Evolutionary conservation across 1,140 invertebrate species (phyloP), one percentile per base, ranked within the genome.

Genomic region (Branchinecta lynchi): DNA sequence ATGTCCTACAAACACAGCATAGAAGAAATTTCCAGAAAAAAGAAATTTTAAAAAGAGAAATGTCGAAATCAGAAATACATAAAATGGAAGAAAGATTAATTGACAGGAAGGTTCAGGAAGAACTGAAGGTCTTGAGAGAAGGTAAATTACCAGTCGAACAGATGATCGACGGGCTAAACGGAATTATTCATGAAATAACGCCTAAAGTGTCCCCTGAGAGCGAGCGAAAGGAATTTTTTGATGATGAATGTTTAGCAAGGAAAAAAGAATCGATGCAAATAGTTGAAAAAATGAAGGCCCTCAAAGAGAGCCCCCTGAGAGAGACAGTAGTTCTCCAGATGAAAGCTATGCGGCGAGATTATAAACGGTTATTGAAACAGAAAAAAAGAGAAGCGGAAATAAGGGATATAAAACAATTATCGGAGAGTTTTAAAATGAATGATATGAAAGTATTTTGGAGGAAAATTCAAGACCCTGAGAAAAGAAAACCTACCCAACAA

Each of bases 171-270:
- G 51, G 51, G 51, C 51, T 60, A 60, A 60, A 60, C 17, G 51
- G 51, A 60, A 60, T 60, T 60, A 60, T 60, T 60, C 51, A 60
- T 60, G 51, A 60, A 60, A 60, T 60, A 60, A 60, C 51, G 51
- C 51, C 51, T 60, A 60, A 60, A 60, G 51, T 60, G 51, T 60
- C 51, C 51, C 51, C 51, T 60, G 51, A 60, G 51, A 60, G 51
- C 51, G 51, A 60, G 12, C 51, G 17, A 60, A 2, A 60, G 51
- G 51, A 60, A 60, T 60, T 60, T 60, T 60, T 60, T 60, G 51
- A 60, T 60, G 51, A 60, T 60, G 51, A 60, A 60, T 60, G 51
- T 20, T 60, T 60, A 60, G 17, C 12, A 60, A 60, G 6, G 51
- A 60, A 60, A 60, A 60, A 60, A 60, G 51, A 60, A 60, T 60